Percentiles rank a stretch among this genome's conserved stretches.
Evolutionary conservation across 2,113 vertebrate genomes (phyloP).

Genomic region (Gymnocephalus cernua): DNA sequence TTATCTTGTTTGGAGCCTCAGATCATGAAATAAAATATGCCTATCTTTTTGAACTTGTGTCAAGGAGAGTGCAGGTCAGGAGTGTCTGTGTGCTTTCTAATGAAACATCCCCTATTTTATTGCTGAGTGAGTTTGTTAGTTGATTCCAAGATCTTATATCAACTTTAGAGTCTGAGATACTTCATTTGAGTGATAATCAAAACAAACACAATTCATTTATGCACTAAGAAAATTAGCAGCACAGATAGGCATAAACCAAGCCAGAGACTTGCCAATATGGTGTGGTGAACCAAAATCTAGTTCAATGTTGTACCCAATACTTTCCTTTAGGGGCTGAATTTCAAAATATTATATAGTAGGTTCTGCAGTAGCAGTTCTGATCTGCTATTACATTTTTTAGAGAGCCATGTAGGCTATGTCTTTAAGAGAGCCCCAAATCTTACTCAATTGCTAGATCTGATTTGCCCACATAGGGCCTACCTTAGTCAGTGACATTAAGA

Average conservation of each 20-base stretch:
- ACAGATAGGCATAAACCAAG: background rate
- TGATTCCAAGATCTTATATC: background rate
- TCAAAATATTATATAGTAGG: background rate
- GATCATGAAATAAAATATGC: background rate
- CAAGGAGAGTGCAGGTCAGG: background rate
- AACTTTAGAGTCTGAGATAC: background rate
- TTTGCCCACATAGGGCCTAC: background rate
- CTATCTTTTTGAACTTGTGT: background rate
- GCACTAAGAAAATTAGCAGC: background rate
- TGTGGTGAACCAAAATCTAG: no score
- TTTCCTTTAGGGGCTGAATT: background rate
- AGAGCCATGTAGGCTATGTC: background rate
- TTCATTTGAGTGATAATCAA: background rate
- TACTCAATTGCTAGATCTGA: background rate
- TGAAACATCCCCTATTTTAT: background rate
- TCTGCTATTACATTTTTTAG: background rate
- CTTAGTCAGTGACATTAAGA: background rate
- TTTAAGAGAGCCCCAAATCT: background rate
- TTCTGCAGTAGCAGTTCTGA: background rate
- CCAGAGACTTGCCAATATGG: no score
- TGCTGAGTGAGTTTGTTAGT: background rate
- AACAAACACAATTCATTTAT: background rate
- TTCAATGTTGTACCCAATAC: background rate
- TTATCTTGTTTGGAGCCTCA: background rate
- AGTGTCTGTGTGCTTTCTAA: background rate